A percentile compares a stretch with the other conserved stretches of the same genome.
Evolutionary conservation across 1,140 invertebrate genomes (phyloP).

Genomic region (Drosophila novamexicana): DNA sequence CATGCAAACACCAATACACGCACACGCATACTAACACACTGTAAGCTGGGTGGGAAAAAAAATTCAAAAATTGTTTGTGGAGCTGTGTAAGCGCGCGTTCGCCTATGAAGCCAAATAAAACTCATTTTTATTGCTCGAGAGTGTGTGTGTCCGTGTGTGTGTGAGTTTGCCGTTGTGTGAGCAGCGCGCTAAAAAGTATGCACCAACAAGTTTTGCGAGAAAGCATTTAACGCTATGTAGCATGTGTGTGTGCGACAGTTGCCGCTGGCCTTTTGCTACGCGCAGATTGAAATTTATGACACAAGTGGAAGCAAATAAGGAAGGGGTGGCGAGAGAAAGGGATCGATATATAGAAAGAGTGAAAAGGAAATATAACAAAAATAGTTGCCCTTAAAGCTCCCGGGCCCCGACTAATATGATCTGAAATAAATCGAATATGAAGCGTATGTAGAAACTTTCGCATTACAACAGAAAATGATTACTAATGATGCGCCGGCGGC

Average conservation of each 20-base stretch:
- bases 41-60: conserved; percentile 15
- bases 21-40: conserved; percentile 14
- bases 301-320: neutral
- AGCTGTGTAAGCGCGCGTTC: conserved; percentile 49
- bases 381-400: conserved; percentile 32
- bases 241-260: conserved; percentile 9
- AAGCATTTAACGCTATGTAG: conserved; percentile 56
- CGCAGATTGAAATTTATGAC: conserved; percentile 70
- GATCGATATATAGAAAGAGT: neutral
- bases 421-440: conserved; percentile 44
- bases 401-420: conserved; percentile 8
- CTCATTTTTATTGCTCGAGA: conserved; percentile 71
- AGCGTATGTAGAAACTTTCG: conserved; percentile 41
- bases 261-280: conserved; percentile 25
- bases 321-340: neutral
- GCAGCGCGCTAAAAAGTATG: conserved; percentile 56
- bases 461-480: conserved; percentile 72
- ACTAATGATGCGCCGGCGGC: conserved; percentile 72
- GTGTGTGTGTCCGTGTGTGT: conserved; percentile 7
- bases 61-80: conserved; percentile 36
- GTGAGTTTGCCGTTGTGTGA: conserved; percentile 2
- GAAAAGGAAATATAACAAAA: neutral
- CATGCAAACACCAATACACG: conserved; percentile 24
- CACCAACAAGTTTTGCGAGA: conserved; percentile 41
- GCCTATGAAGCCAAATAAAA: conserved; percentile 64